A percentile compares a stretch with the other conserved stretches of the same genome.
phyloP scores from a whole-genome alignment of 1,140 invertebrate genomes.

The Zaprionus kolodkinae region DNA sequence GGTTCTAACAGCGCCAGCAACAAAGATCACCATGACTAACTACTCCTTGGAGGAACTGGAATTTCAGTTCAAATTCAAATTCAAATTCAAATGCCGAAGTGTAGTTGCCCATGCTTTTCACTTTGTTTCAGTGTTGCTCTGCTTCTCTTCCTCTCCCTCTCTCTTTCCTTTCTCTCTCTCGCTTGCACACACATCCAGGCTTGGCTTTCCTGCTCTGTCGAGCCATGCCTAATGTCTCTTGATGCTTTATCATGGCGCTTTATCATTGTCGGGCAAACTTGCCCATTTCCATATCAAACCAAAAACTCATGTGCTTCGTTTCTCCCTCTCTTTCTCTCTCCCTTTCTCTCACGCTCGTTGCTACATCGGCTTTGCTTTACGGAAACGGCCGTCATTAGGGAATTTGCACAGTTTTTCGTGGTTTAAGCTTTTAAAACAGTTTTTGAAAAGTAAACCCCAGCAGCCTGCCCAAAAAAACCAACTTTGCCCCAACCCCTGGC shows the following conservation, averaged over 20 bases:
- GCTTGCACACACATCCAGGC: not conserved
- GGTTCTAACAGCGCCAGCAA: slow-evolving; percentile 18
- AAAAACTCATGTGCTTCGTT: slow-evolving; percentile 2
- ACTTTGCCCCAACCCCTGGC: not conserved
- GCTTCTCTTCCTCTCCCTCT: not conserved
- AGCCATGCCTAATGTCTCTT: slow-evolving; percentile 27
- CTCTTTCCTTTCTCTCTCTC: not conserved
- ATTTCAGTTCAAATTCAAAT: slow-evolving; percentile 15
- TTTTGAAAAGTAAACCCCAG: slow-evolving; percentile 72
- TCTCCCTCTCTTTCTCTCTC: not conserved
- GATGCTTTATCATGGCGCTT: slow-evolving; percentile 43
- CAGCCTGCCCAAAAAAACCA: not conserved
- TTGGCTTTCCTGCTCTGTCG: not conserved
- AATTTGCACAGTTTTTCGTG: slow-evolving; percentile 77
- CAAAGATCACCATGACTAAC: slow-evolving; percentile 43
- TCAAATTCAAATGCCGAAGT: slow-evolving; percentile 19
- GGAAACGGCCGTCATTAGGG: slow-evolving; percentile 69
- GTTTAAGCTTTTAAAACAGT: slow-evolving; percentile 80
- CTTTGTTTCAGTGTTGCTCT: not conserved
- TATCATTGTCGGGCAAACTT: slow-evolving; percentile 39
- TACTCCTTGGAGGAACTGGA: slow-evolving; percentile 19
- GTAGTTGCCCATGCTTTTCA: not conserved
- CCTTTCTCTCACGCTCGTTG: not conserved
- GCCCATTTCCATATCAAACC: slow-evolving; percentile 28
- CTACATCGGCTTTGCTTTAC: slow-evolving; percentile 26